Evolutionary conservation across 2,797 vertebrate genomes (phyloP).

Genomic region (Schizothorax lantsangensis): DNA sequence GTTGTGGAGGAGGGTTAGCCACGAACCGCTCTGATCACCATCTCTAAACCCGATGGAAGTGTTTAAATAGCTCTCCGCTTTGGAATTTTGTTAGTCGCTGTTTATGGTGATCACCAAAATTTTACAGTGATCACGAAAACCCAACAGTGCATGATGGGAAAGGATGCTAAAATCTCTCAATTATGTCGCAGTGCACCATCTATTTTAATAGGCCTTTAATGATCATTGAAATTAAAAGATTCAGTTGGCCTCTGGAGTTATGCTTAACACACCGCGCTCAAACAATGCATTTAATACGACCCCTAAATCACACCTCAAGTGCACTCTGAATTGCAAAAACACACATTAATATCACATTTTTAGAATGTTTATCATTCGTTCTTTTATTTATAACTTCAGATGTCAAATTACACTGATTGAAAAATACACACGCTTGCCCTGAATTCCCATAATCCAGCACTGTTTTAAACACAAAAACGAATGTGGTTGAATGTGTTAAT

Average conservation of each 20-base stretch:
- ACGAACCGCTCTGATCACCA: slow-evolving; percentile 47
- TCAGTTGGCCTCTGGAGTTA: slow-evolving; percentile 35
- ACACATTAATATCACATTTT: background rate
- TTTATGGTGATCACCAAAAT: slow-evolving; percentile 17
- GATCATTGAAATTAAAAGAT: slow-evolving; percentile 47
- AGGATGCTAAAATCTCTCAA: slow-evolving; percentile 27
- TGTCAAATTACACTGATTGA: background rate
- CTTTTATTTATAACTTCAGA: background rate
- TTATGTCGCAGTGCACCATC: slow-evolving; percentile 43
- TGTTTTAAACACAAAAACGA: background rate
- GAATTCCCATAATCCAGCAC: background rate
- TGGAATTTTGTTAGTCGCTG: slow-evolving; percentile 7
- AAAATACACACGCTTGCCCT: background rate
- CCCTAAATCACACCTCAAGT: slow-evolving; percentile 17
- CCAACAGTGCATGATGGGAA: slow-evolving; percentile 12
- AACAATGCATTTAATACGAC: slow-evolving; percentile 18
- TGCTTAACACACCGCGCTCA: slow-evolving; percentile 31
- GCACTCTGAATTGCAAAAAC: slow-evolving; percentile 12
- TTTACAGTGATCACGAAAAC: background rate
- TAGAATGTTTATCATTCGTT: background rate
- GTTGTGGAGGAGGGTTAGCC: slow-evolving; percentile 54
- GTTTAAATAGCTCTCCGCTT: slow-evolving; percentile 11
- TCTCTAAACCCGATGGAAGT: slow-evolving; percentile 39
- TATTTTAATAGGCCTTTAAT: slow-evolving; percentile 57
- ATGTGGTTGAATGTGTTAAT: background rate